phyloP scores from a whole-genome alignment of 2,113 vertebrate species.

The Neomonachus schauinslandi region DNA sequence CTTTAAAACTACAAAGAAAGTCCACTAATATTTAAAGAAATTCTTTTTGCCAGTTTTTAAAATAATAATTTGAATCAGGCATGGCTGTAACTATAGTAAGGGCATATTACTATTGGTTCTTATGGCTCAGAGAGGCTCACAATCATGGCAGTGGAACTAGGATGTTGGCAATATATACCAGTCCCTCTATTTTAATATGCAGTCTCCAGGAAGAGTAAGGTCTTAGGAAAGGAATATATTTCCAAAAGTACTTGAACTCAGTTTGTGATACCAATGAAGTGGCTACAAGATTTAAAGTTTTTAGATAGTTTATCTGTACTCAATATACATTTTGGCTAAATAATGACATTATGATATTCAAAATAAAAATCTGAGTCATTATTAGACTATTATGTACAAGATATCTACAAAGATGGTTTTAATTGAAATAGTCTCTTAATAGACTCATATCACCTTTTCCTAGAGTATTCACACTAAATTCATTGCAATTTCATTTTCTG shows the following conservation, averaged over 20 bases:
- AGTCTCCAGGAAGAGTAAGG: not conserved
- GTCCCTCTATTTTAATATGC: conserved; percentile 21
- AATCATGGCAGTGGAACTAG: not conserved
- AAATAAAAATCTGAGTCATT: conserved; percentile 33
- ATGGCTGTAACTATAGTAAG: not conserved
- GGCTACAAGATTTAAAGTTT: conserved; percentile 44
- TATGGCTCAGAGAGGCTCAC: not conserved
- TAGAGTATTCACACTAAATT: conserved; percentile 47
- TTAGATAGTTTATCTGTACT: conserved; percentile 36
- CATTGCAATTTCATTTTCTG: conserved; percentile 36
- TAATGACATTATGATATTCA: not conserved
- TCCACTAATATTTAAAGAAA: conserved; percentile 11
- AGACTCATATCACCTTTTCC: conserved; percentile 2
- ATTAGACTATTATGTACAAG: conserved; percentile 9
- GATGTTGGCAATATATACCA: not conserved
- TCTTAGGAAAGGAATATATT: conserved; percentile 35
- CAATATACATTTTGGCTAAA: not conserved
- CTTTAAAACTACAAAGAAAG: conserved; percentile 38
- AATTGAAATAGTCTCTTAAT: conserved; percentile 33
- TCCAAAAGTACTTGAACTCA: conserved; percentile 19
- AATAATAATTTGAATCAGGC: not conserved
- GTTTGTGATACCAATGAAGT: not conserved
- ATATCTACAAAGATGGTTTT: conserved; percentile 27
- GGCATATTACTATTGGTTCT: not conserved
- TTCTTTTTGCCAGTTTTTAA: conserved; percentile 27